Percentiles rank a stretch among this genome's conserved stretches.
phyloP scores from a whole-genome alignment of 2,888 invertebrate genomes.

The Ametastegia equiseti region DNA sequence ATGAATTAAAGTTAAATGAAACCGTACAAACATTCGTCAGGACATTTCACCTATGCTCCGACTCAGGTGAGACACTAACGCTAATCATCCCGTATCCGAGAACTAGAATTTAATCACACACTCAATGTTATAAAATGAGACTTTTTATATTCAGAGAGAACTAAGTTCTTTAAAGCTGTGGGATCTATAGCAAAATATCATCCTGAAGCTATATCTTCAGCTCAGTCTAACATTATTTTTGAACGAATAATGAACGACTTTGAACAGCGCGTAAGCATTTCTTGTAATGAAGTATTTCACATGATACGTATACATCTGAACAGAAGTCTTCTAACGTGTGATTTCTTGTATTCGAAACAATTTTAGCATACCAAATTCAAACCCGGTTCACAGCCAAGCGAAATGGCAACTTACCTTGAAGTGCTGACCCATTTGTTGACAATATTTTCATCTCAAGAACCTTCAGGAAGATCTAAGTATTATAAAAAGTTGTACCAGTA shows the following conservation, averaged over 20 bases:
- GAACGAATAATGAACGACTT: slow-evolving; percentile 56
- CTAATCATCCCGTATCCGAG: no score
- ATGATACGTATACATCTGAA: background rate
- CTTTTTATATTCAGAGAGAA: slow-evolving; percentile 57
- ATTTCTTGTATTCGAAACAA: slow-evolving; percentile 17
- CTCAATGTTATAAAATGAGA: background rate
- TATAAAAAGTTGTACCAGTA: slow-evolving; percentile 53
- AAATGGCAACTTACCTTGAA: slow-evolving; percentile 62
- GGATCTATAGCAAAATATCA: slow-evolving; percentile 58
- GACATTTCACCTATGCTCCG: slow-evolving; percentile 49
- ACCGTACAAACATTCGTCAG: slow-evolving; percentile 54
- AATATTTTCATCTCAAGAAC: slow-evolving; percentile 56
- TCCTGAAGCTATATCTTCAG: slow-evolving; percentile 48
- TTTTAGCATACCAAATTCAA: slow-evolving; percentile 55
- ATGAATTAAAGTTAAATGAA: slow-evolving; percentile 57
- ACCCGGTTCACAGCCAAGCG: slow-evolving; percentile 47
- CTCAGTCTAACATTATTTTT: slow-evolving; percentile 44
- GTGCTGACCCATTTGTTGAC: slow-evolving; percentile 60
- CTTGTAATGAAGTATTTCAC: background rate
- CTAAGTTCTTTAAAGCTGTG: slow-evolving; percentile 55
- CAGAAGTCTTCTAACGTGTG: background rate
- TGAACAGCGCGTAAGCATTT: slow-evolving; percentile 53
- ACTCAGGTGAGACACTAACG: slow-evolving; percentile 61
- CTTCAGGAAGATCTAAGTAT: slow-evolving; percentile 15
- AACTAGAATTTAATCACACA: background rate